Conservation (phyloP, 2,113 vertebrate species). For the Apaloderma vittatum region DNA sequence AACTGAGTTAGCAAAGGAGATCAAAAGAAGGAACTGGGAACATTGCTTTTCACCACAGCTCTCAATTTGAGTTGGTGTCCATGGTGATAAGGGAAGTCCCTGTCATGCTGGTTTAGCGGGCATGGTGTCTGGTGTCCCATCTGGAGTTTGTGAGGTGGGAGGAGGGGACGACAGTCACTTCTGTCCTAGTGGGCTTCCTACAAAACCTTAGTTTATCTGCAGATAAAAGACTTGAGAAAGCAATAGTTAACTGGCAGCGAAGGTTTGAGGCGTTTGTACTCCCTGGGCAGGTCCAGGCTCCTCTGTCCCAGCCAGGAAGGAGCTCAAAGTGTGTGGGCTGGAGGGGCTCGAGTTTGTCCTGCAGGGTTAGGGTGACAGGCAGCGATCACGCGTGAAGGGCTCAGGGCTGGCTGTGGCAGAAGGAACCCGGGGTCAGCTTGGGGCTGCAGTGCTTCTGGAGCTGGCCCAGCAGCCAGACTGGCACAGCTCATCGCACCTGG, state of each 20-base stretch:
- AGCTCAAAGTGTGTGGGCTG: not conserved
- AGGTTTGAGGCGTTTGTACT: not conserved
- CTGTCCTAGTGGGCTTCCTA: not conserved
- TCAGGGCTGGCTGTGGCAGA: not conserved
- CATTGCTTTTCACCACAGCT: not conserved
- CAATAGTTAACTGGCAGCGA: not conserved
- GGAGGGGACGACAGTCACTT: not conserved
- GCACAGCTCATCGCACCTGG: not conserved
- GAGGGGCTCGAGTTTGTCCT: not conserved
- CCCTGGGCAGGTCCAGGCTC: not conserved
- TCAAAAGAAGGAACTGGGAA: slow-evolving; percentile 24
- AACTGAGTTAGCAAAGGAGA: not conserved
- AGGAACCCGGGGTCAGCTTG: not conserved
- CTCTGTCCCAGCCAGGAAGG: not conserved
- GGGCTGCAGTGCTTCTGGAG: not conserved
- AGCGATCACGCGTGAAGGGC: not conserved
- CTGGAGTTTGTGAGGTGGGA: not conserved
- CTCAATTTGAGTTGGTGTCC: not conserved
- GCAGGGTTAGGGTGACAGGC: not conserved
- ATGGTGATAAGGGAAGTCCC: slow-evolving; percentile 9
- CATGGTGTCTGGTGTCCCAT: not conserved
- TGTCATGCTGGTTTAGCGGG: not conserved
- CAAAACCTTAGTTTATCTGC: not conserved
- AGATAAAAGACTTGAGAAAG: not conserved
- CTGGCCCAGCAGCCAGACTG: not conserved